Base-by-base conservation (phyloP, 2,888 invertebrate genomes). In the Sarcophaga carnaria region DNA sequence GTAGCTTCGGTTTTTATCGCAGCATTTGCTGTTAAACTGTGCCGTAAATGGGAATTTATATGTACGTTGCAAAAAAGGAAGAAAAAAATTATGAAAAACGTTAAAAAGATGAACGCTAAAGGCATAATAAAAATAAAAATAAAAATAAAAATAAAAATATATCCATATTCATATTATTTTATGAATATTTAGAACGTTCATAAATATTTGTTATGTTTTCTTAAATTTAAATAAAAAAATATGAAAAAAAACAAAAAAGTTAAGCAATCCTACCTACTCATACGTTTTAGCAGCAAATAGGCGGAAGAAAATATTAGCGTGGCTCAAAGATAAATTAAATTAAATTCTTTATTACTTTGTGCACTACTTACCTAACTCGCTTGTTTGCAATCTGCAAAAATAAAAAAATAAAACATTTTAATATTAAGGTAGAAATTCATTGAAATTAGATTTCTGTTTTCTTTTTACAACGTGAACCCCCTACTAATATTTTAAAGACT, bases 131-230 rank as follows among this genome's bases (percentile, higher is more conserved):
- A 45, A 66, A 77, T 37, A 37, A 37, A 37, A 67, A 77, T 77
- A 77, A n/a, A n/a, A n/a, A n/a, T n/a, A n/a, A 67, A 45, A 66
- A 77, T 37, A 37, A 37, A 37, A 37, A 8, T 37, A 37, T 62
- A 77, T 67, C 76, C 76, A 67, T 77, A 77, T 59, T 66, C 66
- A 54, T 59, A 59, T 77, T 45, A 77, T 77, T 77, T 77, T 77
- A 76, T 66, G 76, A 76, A 66, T 66, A 77, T 77, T 59, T 14
- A 77, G 37, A 77, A 37, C 20, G 76, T 67, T 27, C 60, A 67
- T 67, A 67, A 77, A 77, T 59, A 77, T 77, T 67, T 77, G 64
- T 76, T 64, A 49, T 27, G 49, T 64, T 64, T 54, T 62, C 59
- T 10, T 14, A 27, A 2, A 54, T 54, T 54, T 27, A 20, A 54